Base-by-base conservation (phyloP, 2,797 vertebrate species). In the Malurus leucopterus region DNA sequence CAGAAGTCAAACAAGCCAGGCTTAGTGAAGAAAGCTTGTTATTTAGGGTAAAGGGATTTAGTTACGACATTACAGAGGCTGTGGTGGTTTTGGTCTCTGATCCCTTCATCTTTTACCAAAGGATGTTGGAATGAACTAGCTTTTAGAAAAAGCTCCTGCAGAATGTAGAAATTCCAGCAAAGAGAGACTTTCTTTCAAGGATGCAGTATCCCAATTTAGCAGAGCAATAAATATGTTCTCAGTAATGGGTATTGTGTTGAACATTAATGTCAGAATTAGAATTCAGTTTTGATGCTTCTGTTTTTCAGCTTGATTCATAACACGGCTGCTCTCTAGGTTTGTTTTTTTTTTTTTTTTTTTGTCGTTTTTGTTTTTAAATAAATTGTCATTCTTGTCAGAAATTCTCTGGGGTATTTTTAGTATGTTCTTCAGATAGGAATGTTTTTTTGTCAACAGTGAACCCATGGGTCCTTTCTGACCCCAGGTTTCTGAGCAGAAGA, bases 1-100 rank as follows among this genome's bases (percentile, higher is more conserved):
- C 63, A 88, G 32, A 70, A 95, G 67, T 89, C 32, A 82, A 84
- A 84, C 62, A 90, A 76, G 8, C 49, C 27, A 44, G 51, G 68
- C 71, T 93, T 91, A 84, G 74, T 53, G 36, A 47, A 89, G 67
- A 78, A 91, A 90, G 68, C 95, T 86, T 82, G 64, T 93, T 94
- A 92, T 88, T 95, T 92, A 86, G 77, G 71, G 61, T 86, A 82
- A 91, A 89, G 29, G 71, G 92, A 92, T 95, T 94, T 95, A 84
- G 41, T 62, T 92, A 67, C 43, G 82, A 91, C 1, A 3, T 88
- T 73, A 61, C 53, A 76, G 84, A 86, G 40, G 49, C 71, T 91
- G 68, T 34, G 71, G 54, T 62, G 74, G 61, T 88, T 89, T 91
- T 92, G 46, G 38, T 92, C 26, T 86, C 50, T 88, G 83, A 94